Evolutionary conservation across 2,113 vertebrate genomes (phyloP).

Genomic region (Neopipo cinnamomea): DNA sequence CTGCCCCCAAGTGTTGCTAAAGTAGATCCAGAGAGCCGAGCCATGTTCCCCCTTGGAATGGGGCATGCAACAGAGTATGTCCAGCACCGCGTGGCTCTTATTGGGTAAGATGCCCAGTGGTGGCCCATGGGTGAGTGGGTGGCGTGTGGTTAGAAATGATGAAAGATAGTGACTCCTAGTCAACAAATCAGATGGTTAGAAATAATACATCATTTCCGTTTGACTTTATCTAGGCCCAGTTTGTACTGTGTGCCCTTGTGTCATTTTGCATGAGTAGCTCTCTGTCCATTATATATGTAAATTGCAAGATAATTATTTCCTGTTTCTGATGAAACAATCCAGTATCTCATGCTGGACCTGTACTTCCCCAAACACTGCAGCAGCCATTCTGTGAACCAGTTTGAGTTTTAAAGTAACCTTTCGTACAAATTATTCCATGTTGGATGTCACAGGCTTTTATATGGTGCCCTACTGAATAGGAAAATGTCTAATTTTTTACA

Average conservation of each 20-base stretch:
- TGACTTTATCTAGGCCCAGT: neutral
- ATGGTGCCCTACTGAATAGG: neutral
- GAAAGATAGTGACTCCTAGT: neutral
- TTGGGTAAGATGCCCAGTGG: constrained; percentile 79
- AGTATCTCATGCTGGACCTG: neutral
- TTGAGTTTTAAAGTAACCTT: neutral
- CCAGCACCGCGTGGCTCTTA: constrained; percentile 86
- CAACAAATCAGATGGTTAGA: neutral
- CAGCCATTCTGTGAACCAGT: neutral
- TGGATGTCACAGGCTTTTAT: neutral
- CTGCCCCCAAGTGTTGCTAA: constrained; percentile 89
- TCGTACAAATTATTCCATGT: neutral
- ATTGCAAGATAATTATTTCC: neutral
- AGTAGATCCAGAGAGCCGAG: constrained; percentile 84
- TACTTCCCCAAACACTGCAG: neutral
- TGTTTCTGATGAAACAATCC: neutral
- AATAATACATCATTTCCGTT: neutral
- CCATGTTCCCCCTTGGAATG: constrained; percentile 89
- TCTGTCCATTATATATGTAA: neutral
- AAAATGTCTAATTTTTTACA: neutral
- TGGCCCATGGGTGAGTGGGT: neutral
- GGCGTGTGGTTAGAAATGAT: rapidly evolving
- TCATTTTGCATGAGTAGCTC: neutral
- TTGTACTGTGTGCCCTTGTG: neutral
- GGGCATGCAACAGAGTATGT: constrained; percentile 92